phyloP scores from a whole-genome alignment of 2,888 invertebrate species.

The Panzeria rudis region DNA sequence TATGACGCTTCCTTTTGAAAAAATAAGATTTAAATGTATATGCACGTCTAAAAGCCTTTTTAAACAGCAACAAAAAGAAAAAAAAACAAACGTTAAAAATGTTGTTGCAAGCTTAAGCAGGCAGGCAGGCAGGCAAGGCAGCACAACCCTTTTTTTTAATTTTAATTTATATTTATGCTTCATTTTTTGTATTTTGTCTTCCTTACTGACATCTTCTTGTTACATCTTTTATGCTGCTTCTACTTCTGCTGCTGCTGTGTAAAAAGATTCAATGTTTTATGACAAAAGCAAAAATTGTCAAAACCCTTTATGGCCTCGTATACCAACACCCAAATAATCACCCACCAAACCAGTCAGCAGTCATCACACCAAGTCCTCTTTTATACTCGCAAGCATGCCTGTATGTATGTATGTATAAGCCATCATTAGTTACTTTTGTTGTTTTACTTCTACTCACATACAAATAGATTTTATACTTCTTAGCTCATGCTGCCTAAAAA shows the following conservation, averaged over 20 bases:
- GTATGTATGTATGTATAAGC: slow-evolving; percentile 57
- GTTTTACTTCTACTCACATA: slow-evolving; percentile 50
- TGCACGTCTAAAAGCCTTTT: slow-evolving; percentile 68
- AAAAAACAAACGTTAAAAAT: slow-evolving; percentile 54
- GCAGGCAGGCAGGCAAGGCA: slow-evolving; percentile 31
- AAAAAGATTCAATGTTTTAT: slow-evolving; percentile 68
- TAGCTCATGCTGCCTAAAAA: slow-evolving; percentile 53
- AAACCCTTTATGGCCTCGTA: slow-evolving; percentile 49
- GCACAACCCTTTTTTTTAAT: slow-evolving; percentile 74
- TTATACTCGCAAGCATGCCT: background rate
- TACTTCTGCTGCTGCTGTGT: slow-evolving; percentile 11
- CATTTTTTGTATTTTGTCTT: slow-evolving; percentile 63
- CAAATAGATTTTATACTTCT: slow-evolving; percentile 54
- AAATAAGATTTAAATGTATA: slow-evolving; percentile 38
- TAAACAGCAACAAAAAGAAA: slow-evolving; percentile 23
- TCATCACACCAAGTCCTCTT: slow-evolving; percentile 42
- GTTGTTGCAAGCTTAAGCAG: slow-evolving; percentile 68
- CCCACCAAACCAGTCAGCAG: slow-evolving; percentile 19
- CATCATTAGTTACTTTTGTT: slow-evolving; percentile 73
- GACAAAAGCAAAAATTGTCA: slow-evolving; percentile 72
- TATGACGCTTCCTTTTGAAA: slow-evolving; percentile 66
- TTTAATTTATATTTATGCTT: slow-evolving; percentile 74
- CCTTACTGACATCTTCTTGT: slow-evolving; percentile 53
- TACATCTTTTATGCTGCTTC: slow-evolving; percentile 51
- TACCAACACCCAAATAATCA: slow-evolving; percentile 42